Conservation (phyloP, 2,797 vertebrate genomes). For the Microchirus variegatus region DNA sequence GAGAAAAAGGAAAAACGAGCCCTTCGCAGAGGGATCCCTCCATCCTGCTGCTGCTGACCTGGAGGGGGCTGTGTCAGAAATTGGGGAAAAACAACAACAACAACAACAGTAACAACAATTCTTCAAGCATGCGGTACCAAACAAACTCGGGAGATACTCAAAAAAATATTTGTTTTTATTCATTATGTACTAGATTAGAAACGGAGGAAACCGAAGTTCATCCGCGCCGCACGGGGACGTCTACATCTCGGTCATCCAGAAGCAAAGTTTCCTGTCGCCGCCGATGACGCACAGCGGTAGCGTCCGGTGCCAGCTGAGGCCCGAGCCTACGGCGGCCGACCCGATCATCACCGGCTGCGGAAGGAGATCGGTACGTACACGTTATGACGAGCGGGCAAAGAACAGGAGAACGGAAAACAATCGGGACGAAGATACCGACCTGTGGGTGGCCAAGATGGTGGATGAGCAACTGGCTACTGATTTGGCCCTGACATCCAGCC, state of each 20-base stretch:
- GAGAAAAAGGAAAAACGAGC: conserved; percentile 47
- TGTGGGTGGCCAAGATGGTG: conserved; percentile 96
- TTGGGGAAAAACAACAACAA: no score
- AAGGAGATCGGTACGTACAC: conserved; percentile 44
- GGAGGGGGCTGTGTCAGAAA: conserved; percentile 40
- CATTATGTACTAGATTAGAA: conserved; percentile 47
- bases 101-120: conserved; percentile 32
- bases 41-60: conserved; percentile 30
- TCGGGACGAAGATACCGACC: conserved; percentile 74
- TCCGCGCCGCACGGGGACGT: conserved; percentile 10
- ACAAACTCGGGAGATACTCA: conserved; percentile 44
- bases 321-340: conserved; percentile 88
- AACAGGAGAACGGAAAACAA: background rate
- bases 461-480: conserved; percentile 89
- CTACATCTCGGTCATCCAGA: conserved; percentile 98
- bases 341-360: conserved; percentile 91
- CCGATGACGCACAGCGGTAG: conserved; percentile 92
- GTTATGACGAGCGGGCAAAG: background rate
- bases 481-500: conserved; percentile 94
- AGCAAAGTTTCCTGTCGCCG: conserved; percentile 92
- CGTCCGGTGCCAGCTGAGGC: conserved; percentile 94
- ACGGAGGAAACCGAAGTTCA: conserved; percentile 27
- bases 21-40: conserved; percentile 26
- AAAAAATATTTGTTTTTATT: conserved; percentile 80
- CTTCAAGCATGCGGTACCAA: conserved; percentile 15